Evolutionary conservation across 2,888 invertebrate species (phyloP).

Genomic region (Nudaria mundana): DNA sequence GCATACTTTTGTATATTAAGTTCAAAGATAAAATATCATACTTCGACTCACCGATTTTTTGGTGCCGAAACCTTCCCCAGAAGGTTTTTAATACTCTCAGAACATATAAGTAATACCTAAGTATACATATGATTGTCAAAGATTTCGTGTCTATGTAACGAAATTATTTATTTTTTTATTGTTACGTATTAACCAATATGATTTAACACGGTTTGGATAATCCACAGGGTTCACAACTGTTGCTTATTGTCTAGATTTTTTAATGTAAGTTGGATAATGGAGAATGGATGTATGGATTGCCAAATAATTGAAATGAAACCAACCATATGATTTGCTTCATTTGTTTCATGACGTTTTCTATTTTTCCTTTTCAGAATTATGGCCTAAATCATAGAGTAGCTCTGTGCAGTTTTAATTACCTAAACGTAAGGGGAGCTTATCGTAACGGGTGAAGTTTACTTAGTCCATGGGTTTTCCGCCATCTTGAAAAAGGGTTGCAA

Average conservation of each 20-base stretch:
- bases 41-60: conserved; percentile 34
- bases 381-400: conserved; percentile 18
- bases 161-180: conserved; percentile 47
- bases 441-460: background rate
- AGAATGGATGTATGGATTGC: conserved; percentile 73
- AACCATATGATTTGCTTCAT: conserved; percentile 77
- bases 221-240: conserved; percentile 52
- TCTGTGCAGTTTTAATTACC: conserved; percentile 23
- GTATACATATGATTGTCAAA: conserved; percentile 56
- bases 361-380: conserved; percentile 51
- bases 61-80: conserved; percentile 26
- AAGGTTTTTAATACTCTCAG: too few species aligned
- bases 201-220: conserved; percentile 55
- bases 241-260: conserved; percentile 50
- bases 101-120: conserved; percentile 42
- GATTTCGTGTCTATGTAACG: conserved; percentile 27
- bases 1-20: conserved; percentile 14
- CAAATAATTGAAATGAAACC: conserved; percentile 62
- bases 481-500: too few species aligned
- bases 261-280: conserved; percentile 60
- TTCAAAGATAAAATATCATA: conserved; percentile 14
- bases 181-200: too few species aligned
- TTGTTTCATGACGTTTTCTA: conserved; percentile 67
- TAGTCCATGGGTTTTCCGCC: too few species aligned
- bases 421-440: too few species aligned